Evolutionary conservation across 2,797 vertebrate species (phyloP).

Genomic region (Pipistrellus kuhlii): DNA sequence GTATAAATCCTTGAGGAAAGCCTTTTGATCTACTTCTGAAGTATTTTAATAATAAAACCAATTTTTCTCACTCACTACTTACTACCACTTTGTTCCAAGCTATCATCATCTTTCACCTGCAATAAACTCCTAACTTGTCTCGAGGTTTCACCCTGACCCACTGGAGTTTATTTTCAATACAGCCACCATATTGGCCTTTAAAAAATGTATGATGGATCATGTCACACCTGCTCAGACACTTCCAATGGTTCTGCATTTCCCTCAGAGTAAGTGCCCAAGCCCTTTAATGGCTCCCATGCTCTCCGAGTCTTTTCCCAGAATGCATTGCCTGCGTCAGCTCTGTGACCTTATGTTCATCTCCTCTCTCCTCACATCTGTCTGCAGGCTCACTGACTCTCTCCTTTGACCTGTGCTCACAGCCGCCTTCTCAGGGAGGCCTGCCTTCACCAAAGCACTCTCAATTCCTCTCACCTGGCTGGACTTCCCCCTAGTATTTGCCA

Average conservation of each 20-base stretch:
- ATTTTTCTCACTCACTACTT: background rate
- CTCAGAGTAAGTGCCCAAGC: background rate
- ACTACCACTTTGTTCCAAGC: background rate
- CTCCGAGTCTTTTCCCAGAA: background rate
- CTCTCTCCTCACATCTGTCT: background rate
- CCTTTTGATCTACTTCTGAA: background rate
- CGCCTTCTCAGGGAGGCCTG: background rate
- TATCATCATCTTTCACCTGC: background rate
- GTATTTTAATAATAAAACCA: background rate
- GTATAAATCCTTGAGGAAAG: background rate
- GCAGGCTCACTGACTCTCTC: background rate
- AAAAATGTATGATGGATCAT: background rate
- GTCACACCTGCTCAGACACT: background rate
- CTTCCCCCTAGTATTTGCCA: background rate
- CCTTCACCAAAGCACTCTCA: background rate
- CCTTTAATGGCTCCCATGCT: background rate
- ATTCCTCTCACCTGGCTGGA: background rate
- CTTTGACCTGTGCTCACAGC: background rate
- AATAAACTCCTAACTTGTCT: background rate
- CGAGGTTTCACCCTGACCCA: background rate
- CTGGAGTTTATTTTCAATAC: background rate
- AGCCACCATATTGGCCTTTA: background rate
- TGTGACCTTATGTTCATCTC: background rate
- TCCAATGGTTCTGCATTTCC: background rate
- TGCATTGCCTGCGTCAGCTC: background rate